phyloP scores from a whole-genome alignment of 2,888 invertebrate species.

The Plagodis dolabraria region DNA sequence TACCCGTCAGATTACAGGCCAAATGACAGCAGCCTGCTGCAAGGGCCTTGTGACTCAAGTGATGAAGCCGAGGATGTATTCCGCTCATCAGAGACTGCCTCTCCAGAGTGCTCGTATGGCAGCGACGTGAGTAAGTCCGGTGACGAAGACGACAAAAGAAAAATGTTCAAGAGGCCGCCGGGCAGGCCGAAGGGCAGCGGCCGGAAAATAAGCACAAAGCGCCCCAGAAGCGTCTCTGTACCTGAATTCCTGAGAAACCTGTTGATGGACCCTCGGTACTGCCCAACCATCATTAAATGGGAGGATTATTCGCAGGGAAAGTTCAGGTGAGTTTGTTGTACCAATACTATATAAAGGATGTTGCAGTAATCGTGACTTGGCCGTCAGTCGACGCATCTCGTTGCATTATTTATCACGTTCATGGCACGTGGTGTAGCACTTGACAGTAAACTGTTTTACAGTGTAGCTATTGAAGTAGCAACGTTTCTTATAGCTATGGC shows the following conservation, averaged over 20 bases:
- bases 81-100: constrained; percentile 68
- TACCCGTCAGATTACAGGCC: constrained; percentile 69
- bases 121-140: constrained; percentile 77
- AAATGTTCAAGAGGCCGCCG: constrained; percentile 79
- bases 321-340: constrained; percentile 84
- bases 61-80: constrained; percentile 74
- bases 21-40: constrained; percentile 58
- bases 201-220: constrained; percentile 67
- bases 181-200: constrained; percentile 84
- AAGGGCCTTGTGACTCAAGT: constrained; percentile 67
- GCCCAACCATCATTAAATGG: constrained; percentile 94
- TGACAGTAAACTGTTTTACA: constrained; percentile 62
- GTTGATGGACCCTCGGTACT: constrained; percentile 89
- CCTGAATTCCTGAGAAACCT: constrained; percentile 95
- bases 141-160: constrained; percentile 77
- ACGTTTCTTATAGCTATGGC: constrained; percentile 42
- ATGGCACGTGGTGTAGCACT: constrained; percentile 65
- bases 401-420: constrained; percentile 65
- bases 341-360: background rate
- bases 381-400: constrained; percentile 49
- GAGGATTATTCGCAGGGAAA: constrained; percentile 93
- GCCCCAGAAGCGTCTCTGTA: constrained; percentile 82
- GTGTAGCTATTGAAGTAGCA: constrained; percentile 50
- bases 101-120: constrained; percentile 70
- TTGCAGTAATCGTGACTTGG: constrained; percentile 54